These are phyloP conservation scores for Schlechtendalia chinensis DNA, from an alignment of 1,140 invertebrate species.

Conservation along the genomic window DNA sequence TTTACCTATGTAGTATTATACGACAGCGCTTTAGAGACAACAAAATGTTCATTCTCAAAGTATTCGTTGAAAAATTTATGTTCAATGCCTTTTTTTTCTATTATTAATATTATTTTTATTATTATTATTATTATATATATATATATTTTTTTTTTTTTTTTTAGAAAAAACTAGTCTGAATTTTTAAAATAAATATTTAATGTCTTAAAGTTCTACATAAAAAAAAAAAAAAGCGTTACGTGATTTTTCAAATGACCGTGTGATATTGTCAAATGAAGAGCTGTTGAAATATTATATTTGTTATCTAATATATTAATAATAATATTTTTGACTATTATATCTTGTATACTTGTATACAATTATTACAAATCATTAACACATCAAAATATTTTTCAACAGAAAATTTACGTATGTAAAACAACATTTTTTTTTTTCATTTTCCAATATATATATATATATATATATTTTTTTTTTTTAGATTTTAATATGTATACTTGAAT, in stretches of 20 bases:
- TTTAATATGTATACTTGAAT: slow-evolving; percentile 29
- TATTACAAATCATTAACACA: slow-evolving; percentile 30
- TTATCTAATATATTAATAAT: slow-evolving; percentile 50
- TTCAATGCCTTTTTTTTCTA: slow-evolving; percentile 23
- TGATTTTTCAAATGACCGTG: slow-evolving; percentile 50
- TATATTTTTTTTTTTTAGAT: slow-evolving; percentile 35
- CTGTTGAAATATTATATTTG: slow-evolving; percentile 50
- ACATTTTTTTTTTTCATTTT: slow-evolving; percentile 26
- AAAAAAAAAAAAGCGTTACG: slow-evolving; percentile 48
- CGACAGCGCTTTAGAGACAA: slow-evolving; percentile 48
- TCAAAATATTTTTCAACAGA: slow-evolving; percentile 46
- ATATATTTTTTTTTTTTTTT: slow-evolving; percentile 17
- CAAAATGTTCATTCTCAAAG: slow-evolving; percentile 34
- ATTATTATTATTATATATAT: slow-evolving; percentile 20
- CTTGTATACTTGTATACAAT: slow-evolving; percentile 42
- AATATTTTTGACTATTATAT: slow-evolving; percentile 48
- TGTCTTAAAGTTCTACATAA: slow-evolving; percentile 35
- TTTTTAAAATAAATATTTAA: slow-evolving; percentile 37
- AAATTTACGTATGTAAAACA: slow-evolving; percentile 30
- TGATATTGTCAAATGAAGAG: slow-evolving; percentile 50
- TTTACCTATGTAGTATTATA: slow-evolving; percentile 50
- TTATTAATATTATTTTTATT: slow-evolving; percentile 9
- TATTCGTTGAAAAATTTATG: slow-evolving; percentile 36
- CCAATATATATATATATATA: background rate
- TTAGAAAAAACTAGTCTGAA: slow-evolving; percentile 44